Base-by-base conservation (phyloP, 1,140 invertebrate genomes). In the Pteromalus puparum region DNA sequence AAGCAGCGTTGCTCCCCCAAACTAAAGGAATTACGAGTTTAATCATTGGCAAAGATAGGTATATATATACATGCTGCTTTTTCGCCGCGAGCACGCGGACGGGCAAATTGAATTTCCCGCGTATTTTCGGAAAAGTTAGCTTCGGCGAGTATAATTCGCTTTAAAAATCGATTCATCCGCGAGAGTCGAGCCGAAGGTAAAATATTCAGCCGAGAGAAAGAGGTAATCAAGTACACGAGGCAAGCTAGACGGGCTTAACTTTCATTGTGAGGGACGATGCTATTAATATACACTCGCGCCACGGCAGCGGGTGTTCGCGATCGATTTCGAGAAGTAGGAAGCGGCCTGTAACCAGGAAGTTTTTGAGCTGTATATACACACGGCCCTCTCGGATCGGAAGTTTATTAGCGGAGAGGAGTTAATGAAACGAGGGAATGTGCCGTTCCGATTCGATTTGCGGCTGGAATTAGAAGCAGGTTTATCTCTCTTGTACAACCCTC, bases 121-220 rank as follows among this genome's bases (percentile, higher is more conserved):
- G 30, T 13, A 82, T 82, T 76, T 76, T 82, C 72, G 15, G 30
- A 26, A 82, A 82, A 76, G 34, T 82, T 76, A 15, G 81, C 72
- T 38, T 38, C 18, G 28, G 15, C 10, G 46, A 24, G 6, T 5
- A 53, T 53, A 75, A 75, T 61, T 81, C 80, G 68, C 48, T 82
- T 82, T 81, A 42, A 65, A 75, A 82, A 75, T 82, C 72, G 72
- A 61, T 82, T 74, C 24, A 42, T 75, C 48, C 12, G 53, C 21
- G 18, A 18, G 24, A n/a, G n/a, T n/a, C 18, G 2, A n/a, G 61
- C 12, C 10, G 18, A 38, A 48, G 24, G 72, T 72, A 15, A 73
- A 75, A 67, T 82, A 75, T 75, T 75, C 15, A 67, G 26, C 10
- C 67, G 67, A 26, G 21, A 70, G 10, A 61, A 15, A 53, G 48